phyloP scores from a whole-genome alignment of 2,888 invertebrate genomes.

The Abrostola triplasia region DNA sequence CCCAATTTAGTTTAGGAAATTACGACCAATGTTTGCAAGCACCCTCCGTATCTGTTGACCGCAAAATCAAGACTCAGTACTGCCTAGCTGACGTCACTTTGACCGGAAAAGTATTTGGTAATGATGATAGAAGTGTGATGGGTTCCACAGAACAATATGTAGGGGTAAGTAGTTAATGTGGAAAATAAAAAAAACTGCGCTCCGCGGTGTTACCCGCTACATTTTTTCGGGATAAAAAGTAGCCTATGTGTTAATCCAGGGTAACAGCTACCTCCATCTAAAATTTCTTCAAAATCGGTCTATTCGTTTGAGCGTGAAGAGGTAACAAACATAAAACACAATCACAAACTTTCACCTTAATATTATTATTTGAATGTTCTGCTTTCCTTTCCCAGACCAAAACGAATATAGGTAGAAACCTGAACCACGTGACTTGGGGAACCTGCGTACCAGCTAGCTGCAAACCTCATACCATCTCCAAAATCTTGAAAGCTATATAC shows the following conservation, averaged over 20 bases:
- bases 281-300: no score
- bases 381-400: conserved; percentile 14
- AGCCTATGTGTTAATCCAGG: no score
- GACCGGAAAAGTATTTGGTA: conserved; percentile 9
- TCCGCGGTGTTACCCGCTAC: no score
- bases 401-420: conserved; percentile 15
- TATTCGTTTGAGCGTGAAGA: no score
- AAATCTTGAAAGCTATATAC: conserved; percentile 37
- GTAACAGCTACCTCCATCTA: no score
- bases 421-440: conserved; percentile 29
- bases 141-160: conserved; percentile 29
- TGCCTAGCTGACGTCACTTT: conserved; percentile 31
- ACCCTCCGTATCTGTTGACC: conserved; percentile 13
- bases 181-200: no score
- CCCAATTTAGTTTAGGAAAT: conserved; percentile 38
- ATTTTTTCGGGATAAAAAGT: no score
- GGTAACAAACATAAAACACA: no score
- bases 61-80: conserved; percentile 32
- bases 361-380: no score
- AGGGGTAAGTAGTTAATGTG: conserved; percentile 31
- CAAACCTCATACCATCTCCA: conserved; percentile 18
- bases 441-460: conserved; percentile 35
- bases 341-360: no score
- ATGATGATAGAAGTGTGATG: neutral
- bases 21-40: conserved; percentile 40